Conservation (phyloP, 2,888 invertebrate species). For the Cosmia trapezina region DNA sequence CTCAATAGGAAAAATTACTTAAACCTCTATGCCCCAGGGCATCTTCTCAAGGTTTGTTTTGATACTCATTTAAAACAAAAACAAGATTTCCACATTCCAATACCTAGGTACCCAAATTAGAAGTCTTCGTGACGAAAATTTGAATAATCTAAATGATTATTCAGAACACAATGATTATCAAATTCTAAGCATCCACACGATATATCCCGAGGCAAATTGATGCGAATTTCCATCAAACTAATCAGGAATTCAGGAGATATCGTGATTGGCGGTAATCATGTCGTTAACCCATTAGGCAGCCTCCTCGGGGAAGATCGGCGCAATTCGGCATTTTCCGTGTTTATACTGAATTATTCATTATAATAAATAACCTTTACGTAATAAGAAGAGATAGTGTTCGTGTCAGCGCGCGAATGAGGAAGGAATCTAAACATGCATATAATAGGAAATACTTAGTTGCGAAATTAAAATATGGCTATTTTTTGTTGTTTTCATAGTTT, state of each 20-base stretch:
- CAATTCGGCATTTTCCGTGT: slow-evolving; percentile 59
- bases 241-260: slow-evolving; percentile 55
- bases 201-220: slow-evolving; percentile 41
- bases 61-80: slow-evolving; percentile 12
- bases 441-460: slow-evolving; percentile 18
- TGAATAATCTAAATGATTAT: slow-evolving; percentile 42
- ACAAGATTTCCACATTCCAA: slow-evolving; percentile 27
- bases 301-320: slow-evolving; percentile 52
- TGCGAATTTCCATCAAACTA: slow-evolving; percentile 51
- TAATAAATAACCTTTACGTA: slow-evolving; percentile 60
- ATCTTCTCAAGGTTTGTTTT: slow-evolving; percentile 39
- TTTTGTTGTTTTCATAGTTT: slow-evolving; percentile 24
- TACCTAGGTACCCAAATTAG: not conserved
- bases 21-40: not conserved
- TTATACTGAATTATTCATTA: slow-evolving; percentile 67
- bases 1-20: not conserved
- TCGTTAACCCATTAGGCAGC: slow-evolving; percentile 52
- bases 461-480: slow-evolving; percentile 22
- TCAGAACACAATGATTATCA: slow-evolving; percentile 56
- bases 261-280: slow-evolving; percentile 64
- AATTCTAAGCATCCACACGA: slow-evolving; percentile 55
- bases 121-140: slow-evolving; percentile 38
- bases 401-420: slow-evolving; percentile 62
- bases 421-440: slow-evolving; percentile 50
- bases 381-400: slow-evolving; percentile 50